A percentile compares a stretch with the other conserved stretches of the same genome.
phyloP scores from a whole-genome alignment of 1,140 invertebrate genomes.

The Cydia pomonella region DNA sequence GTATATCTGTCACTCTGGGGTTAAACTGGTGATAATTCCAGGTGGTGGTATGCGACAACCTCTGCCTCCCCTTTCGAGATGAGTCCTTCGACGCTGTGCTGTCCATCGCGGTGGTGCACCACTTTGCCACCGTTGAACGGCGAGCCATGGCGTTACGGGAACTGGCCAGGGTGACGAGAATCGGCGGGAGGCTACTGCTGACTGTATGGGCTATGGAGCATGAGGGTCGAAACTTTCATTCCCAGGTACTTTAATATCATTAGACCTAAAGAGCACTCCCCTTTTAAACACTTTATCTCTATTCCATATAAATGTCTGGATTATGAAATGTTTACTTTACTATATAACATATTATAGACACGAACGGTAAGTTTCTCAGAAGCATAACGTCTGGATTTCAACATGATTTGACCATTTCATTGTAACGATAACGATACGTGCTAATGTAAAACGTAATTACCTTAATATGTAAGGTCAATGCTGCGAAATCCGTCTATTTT shows the following conservation, averaged over 20 bases:
- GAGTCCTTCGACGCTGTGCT: conserved; percentile 96
- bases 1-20: too few species aligned
- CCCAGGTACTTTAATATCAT: conserved; percentile 76
- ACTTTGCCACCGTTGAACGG: conserved; percentile 95
- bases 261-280: background rate
- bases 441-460: too few species aligned
- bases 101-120: conserved; percentile 96
- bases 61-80: conserved; percentile 94
- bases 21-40: conserved; percentile 57
- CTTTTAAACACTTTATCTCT: too few species aligned
- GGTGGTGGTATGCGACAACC: conserved; percentile 94
- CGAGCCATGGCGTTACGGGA: conserved; percentile 93
- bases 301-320: too few species aligned
- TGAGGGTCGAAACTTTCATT: conserved; percentile 88
- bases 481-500: too few species aligned
- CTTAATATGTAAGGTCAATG: too few species aligned
- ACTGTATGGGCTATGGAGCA: conserved; percentile 99
- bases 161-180: conserved; percentile 91
- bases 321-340: too few species aligned
- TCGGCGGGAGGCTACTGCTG: conserved; percentile 95
- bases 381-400: too few species aligned
- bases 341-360: too few species aligned
- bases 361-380: too few species aligned
- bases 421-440: too few species aligned
- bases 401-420: too few species aligned